A percentile compares a stretch with the other conserved stretches of the same genome.
These are phyloP conservation scores for Xiphias gladius DNA, from an alignment of 2,113 vertebrate species.

Conservation along the genomic window DNA sequence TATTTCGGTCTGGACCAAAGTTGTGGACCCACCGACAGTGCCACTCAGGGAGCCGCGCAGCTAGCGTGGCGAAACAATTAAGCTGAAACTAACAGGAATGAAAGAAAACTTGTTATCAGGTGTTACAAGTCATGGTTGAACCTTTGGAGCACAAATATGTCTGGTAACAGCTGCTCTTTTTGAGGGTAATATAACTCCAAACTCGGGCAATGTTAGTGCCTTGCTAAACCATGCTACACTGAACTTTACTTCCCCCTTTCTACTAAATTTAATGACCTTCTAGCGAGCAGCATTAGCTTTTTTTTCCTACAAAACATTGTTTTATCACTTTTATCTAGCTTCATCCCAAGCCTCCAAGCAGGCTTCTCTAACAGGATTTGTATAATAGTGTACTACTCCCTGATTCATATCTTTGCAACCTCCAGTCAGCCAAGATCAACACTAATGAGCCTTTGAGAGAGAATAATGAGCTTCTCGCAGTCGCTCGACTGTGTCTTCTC, in stretches of 20 bases:
- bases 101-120: no score
- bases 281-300: background rate
- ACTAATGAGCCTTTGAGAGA: slow-evolving; percentile 66
- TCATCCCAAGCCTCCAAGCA: slow-evolving; percentile 18
- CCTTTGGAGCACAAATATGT: no score
- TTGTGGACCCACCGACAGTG: background rate
- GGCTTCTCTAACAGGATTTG: slow-evolving; percentile 66
- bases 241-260: background rate
- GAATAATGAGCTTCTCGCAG: slow-evolving; percentile 63
- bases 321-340: slow-evolving; percentile 39
- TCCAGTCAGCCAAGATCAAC: slow-evolving; percentile 60
- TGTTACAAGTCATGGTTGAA: no score
- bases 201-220: background rate
- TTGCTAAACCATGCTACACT: background rate
- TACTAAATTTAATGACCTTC: slow-evolving; percentile 22
- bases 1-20: background rate
- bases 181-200: background rate
- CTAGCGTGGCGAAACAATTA: no score
- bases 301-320: slow-evolving; percentile 19
- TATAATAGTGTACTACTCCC: slow-evolving; percentile 47
- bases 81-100: no score
- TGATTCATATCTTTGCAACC: slow-evolving; percentile 67
- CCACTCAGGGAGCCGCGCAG: background rate
- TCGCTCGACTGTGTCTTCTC: slow-evolving; percentile 31
- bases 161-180: background rate